These are phyloP conservation scores for Drosophila nigricruria DNA, from an alignment of 2,888 invertebrate genomes.

Conservation along the genomic window DNA sequence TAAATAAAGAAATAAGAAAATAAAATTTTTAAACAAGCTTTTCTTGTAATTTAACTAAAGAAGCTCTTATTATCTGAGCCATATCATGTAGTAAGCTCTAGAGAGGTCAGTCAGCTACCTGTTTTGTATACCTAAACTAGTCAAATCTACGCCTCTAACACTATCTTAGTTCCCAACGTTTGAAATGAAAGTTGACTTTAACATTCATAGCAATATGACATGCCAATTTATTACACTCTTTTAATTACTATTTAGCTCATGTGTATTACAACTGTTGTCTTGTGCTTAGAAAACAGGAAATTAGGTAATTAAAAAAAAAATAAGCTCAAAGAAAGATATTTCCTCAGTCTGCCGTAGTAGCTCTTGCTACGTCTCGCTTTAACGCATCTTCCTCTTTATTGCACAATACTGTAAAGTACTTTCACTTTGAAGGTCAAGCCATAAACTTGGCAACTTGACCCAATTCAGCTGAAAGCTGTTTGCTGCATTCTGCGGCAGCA, in stretches of 20 bases:
- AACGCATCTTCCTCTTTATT: neutral
- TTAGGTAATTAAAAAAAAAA: constrained; percentile 1
- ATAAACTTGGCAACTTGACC: constrained; percentile 49
- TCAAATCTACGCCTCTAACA: neutral
- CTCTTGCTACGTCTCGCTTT: neutral
- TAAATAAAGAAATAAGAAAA: neutral
- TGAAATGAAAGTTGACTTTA: neutral
- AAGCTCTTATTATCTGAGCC: no score
- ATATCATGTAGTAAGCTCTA: no score
- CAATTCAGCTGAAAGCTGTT: constrained; percentile 48
- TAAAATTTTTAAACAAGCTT: no score
- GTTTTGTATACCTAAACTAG: no score
- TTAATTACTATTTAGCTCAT: neutral
- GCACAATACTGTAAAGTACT: constrained; percentile 1
- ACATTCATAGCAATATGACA: neutral
- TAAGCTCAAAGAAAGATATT: neutral
- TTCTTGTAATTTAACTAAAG: no score
- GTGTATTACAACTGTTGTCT: neutral
- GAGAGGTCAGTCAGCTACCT: no score
- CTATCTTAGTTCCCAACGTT: neutral
- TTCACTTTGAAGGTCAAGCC: constrained; percentile 31
- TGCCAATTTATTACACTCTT: neutral
- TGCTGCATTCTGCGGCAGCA: constrained; percentile 60
- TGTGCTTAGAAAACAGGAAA: constrained; percentile 3
- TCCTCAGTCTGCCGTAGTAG: neutral